phyloP scores from a whole-genome alignment of 2,113 vertebrate genomes.

The Campylorhamphus procurvoides region DNA sequence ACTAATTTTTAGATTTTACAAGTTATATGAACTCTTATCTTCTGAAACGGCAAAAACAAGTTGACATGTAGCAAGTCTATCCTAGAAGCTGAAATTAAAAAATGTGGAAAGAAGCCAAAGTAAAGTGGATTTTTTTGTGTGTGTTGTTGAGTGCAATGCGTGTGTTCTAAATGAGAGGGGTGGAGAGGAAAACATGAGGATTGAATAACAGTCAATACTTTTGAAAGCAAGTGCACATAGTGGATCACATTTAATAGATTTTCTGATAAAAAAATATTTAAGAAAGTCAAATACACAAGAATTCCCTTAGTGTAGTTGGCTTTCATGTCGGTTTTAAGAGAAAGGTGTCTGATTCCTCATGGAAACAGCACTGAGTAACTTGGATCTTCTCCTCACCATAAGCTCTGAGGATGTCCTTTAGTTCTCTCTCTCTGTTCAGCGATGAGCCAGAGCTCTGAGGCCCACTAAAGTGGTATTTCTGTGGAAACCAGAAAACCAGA shows the following conservation, averaged over 20 bases:
- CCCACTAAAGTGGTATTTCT: neutral
- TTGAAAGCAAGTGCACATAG: neutral
- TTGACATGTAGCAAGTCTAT: neutral
- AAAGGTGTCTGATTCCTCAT: neutral
- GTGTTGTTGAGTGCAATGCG: rapidly evolving
- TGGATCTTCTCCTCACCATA: neutral
- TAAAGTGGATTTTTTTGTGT: neutral
- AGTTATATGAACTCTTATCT: neutral
- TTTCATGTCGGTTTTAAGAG: neutral
- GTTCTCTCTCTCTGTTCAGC: neutral
- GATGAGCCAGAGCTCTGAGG: neutral
- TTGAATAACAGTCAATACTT: neutral
- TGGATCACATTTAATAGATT: neutral
- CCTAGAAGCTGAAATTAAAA: neutral
- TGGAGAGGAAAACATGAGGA: neutral
- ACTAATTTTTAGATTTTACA: neutral
- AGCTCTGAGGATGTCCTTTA: neutral
- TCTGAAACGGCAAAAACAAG: neutral
- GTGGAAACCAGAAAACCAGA: neutral
- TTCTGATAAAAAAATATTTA: neutral
- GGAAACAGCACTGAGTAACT: neutral
- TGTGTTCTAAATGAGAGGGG: neutral
- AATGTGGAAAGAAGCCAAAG: neutral
- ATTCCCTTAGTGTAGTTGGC: neutral
- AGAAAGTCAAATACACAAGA: neutral